These are phyloP conservation scores for Leguminivora glycinivorella DNA, from an alignment of 1,140 invertebrate species.

Conservation along the genomic window DNA sequence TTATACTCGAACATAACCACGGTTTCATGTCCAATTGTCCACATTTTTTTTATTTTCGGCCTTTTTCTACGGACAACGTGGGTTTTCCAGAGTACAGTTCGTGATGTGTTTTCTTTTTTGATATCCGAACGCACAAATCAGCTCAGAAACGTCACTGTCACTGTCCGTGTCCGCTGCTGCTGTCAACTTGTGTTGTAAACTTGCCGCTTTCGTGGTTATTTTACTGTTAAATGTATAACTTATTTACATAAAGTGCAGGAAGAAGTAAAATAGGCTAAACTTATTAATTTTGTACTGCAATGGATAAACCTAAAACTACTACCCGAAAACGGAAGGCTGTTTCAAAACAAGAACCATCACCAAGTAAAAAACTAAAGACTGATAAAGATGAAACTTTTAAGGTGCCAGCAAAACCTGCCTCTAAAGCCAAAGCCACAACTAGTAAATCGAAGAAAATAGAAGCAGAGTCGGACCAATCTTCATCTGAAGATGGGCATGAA, in stretches of 20 bases:
- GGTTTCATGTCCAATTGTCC: too few species aligned
- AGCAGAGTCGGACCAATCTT: slow-evolving; percentile 28
- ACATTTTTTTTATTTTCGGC: too few species aligned
- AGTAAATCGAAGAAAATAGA: slow-evolving; percentile 28
- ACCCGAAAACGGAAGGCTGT: slow-evolving; percentile 14
- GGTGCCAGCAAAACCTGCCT: slow-evolving; percentile 27
- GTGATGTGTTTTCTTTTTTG: not conserved
- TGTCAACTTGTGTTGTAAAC: too few species aligned
- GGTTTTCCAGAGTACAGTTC: too few species aligned
- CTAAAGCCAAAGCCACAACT: slow-evolving; percentile 25
- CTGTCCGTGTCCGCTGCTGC: too few species aligned
- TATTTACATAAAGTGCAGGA: not conserved
- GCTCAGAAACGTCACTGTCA: not conserved
- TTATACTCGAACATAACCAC: too few species aligned
- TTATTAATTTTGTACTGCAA: not conserved
- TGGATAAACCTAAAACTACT: slow-evolving; percentile 3
- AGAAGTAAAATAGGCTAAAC: not conserved
- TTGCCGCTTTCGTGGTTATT: too few species aligned
- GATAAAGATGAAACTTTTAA: not conserved
- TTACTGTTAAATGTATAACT: too few species aligned
- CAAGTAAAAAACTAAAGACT: slow-evolving; percentile 9
- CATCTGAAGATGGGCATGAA: slow-evolving; percentile 33
- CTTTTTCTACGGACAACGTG: too few species aligned
- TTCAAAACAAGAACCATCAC: not conserved
- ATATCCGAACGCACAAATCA: not conserved